A percentile compares a stretch with the other conserved stretches of the same genome.
phyloP scores from a whole-genome alignment of 2,113 vertebrate species.

The Pomatorhinus ruficollis region DNA sequence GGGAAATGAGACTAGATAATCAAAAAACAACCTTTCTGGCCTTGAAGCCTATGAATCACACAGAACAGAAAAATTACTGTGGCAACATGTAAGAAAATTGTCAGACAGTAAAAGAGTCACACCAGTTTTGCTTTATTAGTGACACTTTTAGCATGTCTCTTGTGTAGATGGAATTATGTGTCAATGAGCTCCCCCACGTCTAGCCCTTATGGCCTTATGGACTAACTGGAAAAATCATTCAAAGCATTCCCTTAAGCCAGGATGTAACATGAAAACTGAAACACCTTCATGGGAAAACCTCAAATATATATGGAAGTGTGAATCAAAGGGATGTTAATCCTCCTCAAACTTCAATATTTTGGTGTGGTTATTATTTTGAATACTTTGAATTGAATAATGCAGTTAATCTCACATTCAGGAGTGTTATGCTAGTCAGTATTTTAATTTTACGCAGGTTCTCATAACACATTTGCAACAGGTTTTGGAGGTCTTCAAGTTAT shows the following conservation, averaged over 20 bases:
- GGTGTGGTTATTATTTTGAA: background rate
- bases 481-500: background rate
- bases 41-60: background rate
- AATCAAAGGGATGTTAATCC: background rate
- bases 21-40: background rate
- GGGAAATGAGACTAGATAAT: conserved; percentile 9
- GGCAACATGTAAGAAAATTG: background rate
- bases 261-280: background rate
- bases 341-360: background rate
- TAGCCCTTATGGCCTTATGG: background rate
- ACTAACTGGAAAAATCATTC: background rate
- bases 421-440: background rate
- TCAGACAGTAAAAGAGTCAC: background rate
- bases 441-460: background rate
- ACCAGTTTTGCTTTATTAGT: background rate
- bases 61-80: background rate
- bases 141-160: background rate
- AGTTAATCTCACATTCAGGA: background rate
- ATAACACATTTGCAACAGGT: background rate
- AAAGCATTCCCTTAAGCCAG: background rate
- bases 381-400: background rate
- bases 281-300: background rate
- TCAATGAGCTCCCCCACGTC: background rate
- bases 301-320: background rate
- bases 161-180: background rate